Evolutionary conservation across 1,140 invertebrate species (phyloP).

Genomic region (Platyscapa corneri): DNA sequence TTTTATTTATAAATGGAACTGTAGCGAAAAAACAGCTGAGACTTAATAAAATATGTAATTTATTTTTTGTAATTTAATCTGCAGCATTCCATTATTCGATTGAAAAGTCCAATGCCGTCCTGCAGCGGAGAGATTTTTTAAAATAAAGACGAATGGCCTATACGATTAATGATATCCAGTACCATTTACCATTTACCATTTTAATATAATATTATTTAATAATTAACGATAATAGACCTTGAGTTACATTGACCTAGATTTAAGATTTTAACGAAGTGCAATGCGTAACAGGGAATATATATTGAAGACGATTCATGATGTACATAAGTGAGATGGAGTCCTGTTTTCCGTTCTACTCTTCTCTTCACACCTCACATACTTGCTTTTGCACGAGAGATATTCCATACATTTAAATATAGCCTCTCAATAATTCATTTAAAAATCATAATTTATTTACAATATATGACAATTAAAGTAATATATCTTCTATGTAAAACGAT

Average conservation of each 20-base stretch:
- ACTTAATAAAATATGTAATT: constrained; percentile 7
- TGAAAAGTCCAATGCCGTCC: background rate
- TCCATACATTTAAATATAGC: background rate
- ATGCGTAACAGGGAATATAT: background rate
- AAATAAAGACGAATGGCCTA: background rate
- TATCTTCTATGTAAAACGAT: background rate
- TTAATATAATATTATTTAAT: constrained; percentile 7
- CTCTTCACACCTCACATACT: background rate
- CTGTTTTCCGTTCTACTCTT: constrained; percentile 24
- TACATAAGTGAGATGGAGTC: constrained; percentile 40
- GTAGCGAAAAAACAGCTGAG: background rate
- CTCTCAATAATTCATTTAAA: background rate
- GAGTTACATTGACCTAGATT: background rate
- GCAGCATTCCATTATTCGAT: background rate
- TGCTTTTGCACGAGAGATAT: constrained; percentile 7
- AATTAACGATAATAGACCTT: constrained; percentile 4
- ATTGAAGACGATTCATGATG: constrained; percentile 26
- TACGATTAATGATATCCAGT: background rate
- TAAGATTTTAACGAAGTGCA: constrained; percentile 7
- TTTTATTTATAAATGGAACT: constrained; percentile 2
- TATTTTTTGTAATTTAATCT: background rate
- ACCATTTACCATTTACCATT: no score
- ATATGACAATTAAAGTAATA: background rate
- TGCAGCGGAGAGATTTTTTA: background rate
- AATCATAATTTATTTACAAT: constrained; percentile 27